phyloP scores from a whole-genome alignment of 2,113 vertebrate species.

The Platichthys flesus region DNA sequence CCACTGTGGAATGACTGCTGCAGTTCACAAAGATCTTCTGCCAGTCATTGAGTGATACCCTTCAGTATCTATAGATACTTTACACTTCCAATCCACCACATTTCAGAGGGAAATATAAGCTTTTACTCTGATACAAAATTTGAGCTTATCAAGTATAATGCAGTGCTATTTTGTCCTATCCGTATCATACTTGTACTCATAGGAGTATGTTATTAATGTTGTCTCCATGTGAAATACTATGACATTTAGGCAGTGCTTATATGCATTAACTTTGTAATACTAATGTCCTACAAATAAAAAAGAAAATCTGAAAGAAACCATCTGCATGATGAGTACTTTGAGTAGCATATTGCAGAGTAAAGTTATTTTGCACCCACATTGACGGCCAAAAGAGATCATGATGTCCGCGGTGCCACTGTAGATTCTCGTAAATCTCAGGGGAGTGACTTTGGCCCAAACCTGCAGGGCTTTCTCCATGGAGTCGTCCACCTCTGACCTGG shows the following conservation, averaged over 20 bases:
- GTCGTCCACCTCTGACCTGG: constrained; percentile 75
- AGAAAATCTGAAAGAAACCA: neutral
- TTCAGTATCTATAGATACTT: neutral
- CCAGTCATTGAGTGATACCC: neutral
- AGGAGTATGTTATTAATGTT: neutral
- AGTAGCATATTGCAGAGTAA: too few species aligned
- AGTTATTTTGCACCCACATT: constrained; percentile 73
- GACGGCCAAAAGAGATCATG: constrained; percentile 85
- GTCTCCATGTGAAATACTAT: neutral
- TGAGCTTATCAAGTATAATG: neutral
- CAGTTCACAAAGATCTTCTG: neutral
- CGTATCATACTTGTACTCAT: neutral
- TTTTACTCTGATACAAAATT: neutral
- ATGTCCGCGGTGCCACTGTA: constrained; percentile 85
- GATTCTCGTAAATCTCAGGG: constrained; percentile 84
- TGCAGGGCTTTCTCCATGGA: constrained; percentile 83
- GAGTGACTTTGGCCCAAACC: constrained; percentile 86
- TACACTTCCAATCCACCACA: neutral
- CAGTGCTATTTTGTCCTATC: neutral
- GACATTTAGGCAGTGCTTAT: neutral
- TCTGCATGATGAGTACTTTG: neutral
- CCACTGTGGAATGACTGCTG: neutral
- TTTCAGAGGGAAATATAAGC: neutral
- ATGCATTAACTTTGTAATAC: neutral
- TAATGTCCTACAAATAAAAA: too few species aligned